Base-by-base conservation (phyloP, 2,113 vertebrate genomes). In the Oreochromis tanganicae region DNA sequence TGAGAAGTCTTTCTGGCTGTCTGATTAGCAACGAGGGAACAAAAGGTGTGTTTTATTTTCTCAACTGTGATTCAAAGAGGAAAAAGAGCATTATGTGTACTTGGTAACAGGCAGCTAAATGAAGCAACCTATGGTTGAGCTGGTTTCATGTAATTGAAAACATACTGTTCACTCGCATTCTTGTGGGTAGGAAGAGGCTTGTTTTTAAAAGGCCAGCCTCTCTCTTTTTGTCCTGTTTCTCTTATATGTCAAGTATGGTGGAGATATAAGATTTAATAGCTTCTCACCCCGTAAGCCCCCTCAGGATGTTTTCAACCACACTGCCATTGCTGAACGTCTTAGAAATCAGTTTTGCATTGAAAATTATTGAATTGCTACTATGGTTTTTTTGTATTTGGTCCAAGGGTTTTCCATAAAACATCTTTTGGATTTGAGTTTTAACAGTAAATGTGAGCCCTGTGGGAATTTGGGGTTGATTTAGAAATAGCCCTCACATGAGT, bases 81-180 rank as follows among this genome's bases (percentile, higher is more conserved):
- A 86, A 89, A 88, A 73, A 48, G 80, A 86, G 86, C 83, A 66
- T 84, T 85, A 63, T 87, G 52, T 56, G 57, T 78, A 81, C 83
- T 82, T 73, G 46, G 81, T 82, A 56, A 90, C 54, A 89, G 80
- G 59, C 87, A 54, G 80, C 91, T 90, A 93, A 94, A 94, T 92
- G 88, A 94, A 93, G 93, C 54, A 83, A 86, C 84, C 85, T 79
- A 85, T 89, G 88, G 73, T 89, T 27, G 85, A 86, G 83, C 54
- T 87, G 89, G 83, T 91, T 93, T 91, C 32, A 48, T 54, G 68
- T 95, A 95, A 96, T 95, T 92, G 90, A 91, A 96, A 96, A 94
- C 94, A 95, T 71, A 90, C 89, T 56, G 88, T 73, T 89, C 80
- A 14, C 82, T 87, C 17, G 85, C 88, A 93, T 95, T 91, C 89